Conservation (phyloP, 2,113 vertebrate species). For the Bufo bufo region DNA sequence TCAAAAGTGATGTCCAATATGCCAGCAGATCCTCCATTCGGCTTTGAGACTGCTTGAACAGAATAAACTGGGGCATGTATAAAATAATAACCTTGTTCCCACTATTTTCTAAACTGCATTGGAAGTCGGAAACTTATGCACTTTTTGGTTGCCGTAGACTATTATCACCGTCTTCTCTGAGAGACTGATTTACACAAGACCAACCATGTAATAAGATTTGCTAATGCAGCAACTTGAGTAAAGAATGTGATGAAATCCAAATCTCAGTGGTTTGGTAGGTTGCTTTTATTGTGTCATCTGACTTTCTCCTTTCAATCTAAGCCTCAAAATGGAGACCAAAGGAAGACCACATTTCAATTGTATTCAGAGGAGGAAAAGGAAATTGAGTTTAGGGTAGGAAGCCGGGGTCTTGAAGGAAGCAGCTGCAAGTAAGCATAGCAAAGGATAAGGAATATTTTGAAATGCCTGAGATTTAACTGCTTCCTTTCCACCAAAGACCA, state of each 20-base stretch:
- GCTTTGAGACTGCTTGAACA: background rate
- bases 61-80: background rate
- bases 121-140: background rate
- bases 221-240: background rate
- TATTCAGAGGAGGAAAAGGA: slow-evolving; percentile 21
- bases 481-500: background rate
- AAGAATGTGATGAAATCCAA: background rate
- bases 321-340: background rate
- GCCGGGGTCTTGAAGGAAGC: slow-evolving; percentile 30
- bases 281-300: slow-evolving; percentile 11
- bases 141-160: background rate
- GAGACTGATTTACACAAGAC: background rate
- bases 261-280: background rate
- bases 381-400: slow-evolving; percentile 24
- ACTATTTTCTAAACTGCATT: background rate
- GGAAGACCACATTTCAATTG: slow-evolving; percentile 23
- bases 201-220: background rate
- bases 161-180: background rate
- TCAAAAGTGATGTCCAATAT: background rate
- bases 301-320: background rate
- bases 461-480: slow-evolving; percentile 7
- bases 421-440: slow-evolving; percentile 4
- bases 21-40: background rate
- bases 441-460: slow-evolving; percentile 29
- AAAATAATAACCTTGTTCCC: background rate